These are phyloP conservation scores for Phyllotreta cruciferae DNA, from an alignment of 2,888 invertebrate species.

Conservation along the genomic window DNA sequence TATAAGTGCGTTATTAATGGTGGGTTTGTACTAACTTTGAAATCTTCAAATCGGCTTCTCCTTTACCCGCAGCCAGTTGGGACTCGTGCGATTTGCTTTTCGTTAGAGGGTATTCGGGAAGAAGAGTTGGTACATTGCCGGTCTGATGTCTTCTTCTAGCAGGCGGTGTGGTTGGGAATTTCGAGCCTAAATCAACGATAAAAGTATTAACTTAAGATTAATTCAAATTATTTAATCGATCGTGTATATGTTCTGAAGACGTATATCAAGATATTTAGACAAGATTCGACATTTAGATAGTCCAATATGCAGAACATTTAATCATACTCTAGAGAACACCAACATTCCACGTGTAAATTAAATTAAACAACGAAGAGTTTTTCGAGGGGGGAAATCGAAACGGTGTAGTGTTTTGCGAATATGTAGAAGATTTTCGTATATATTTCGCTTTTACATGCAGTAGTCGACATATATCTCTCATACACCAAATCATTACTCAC, in stretches of 20 bases:
- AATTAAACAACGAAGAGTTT: neutral
- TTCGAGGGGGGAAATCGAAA: neutral
- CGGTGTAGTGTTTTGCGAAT: too few relatives aligned
- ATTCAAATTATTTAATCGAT: too few relatives aligned
- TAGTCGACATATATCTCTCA: too few relatives aligned
- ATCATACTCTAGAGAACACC: constrained; percentile 9
- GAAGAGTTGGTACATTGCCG: constrained; percentile 55
- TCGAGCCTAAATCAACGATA: constrained; percentile 60
- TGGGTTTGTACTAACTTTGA: constrained; percentile 41
- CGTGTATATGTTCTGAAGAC: too few relatives aligned
- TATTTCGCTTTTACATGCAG: constrained; percentile 11
- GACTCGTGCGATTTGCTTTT: constrained; percentile 94
- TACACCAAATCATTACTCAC: too few relatives aligned
- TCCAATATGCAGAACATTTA: constrained; percentile 19
- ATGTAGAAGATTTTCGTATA: too few relatives aligned
- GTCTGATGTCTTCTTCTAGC: constrained; percentile 74
- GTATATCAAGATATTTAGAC: neutral
- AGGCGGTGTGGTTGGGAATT: constrained; percentile 85
- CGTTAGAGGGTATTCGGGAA: constrained; percentile 73
- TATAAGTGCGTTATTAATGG: neutral
- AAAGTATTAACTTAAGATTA: too few relatives aligned
- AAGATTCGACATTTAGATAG: neutral
- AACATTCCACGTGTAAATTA: neutral
- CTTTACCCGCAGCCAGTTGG: constrained; percentile 75
- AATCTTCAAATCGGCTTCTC: constrained; percentile 58